phyloP scores from a whole-genome alignment of 2,113 vertebrate species.

The Pedetes capensis region DNA sequence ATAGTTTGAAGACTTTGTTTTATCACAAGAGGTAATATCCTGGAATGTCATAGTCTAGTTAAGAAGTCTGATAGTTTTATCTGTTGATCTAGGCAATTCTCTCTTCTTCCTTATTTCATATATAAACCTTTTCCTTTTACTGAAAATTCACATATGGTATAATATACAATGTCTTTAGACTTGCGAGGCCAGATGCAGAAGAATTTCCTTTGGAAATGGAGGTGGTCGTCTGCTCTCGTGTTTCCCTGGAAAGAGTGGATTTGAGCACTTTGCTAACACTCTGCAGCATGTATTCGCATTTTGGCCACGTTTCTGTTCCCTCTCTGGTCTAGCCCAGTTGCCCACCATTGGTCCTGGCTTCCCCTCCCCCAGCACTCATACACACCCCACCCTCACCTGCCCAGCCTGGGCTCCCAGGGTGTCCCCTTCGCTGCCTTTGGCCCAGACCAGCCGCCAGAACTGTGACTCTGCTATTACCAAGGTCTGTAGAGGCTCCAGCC shows the following conservation, averaged over 20 bases:
- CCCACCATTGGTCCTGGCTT: neutral
- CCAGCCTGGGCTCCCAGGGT: neutral
- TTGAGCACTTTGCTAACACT: neutral
- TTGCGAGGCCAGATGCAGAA: neutral
- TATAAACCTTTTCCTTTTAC: neutral
- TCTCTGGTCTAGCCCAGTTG: no score
- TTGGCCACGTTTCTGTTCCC: neutral
- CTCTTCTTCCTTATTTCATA: neutral
- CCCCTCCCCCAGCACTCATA: neutral
- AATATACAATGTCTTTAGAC: neutral
- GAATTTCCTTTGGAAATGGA: neutral
- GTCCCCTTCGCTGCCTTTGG: neutral
- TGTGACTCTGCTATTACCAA: neutral
- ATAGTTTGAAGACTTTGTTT: neutral
- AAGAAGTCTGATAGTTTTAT: neutral
- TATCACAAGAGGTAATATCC: neutral
- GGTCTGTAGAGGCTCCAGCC: neutral
- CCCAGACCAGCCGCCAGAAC: no score
- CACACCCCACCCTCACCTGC: accelerated
- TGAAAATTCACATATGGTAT: neutral
- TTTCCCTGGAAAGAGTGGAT: neutral
- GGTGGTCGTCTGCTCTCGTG: neutral
- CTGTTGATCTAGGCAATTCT: neutral
- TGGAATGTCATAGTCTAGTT: neutral
- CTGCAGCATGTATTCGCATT: accelerated